phyloP scores from a whole-genome alignment of 1,140 invertebrate genomes.

The Pseudoatta argentina region DNA sequence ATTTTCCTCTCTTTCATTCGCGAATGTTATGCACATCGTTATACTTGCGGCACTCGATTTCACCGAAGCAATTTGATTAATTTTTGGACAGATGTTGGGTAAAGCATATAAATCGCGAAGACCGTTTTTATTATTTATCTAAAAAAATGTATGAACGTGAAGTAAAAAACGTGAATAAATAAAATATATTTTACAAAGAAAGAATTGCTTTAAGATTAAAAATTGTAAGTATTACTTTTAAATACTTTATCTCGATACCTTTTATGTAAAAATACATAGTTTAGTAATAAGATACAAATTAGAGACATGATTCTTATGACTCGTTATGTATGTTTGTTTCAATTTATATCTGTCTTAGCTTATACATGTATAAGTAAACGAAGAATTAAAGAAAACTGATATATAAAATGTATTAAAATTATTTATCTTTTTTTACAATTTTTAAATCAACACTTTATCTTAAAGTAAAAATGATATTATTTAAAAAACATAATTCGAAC shows the following conservation, averaged over 20 bases:
- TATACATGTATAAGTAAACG: neutral
- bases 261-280: neutral
- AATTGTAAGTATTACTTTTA: neutral
- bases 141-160: neutral
- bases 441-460: neutral
- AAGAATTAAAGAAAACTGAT: neutral
- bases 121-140: neutral
- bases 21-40: slow-evolving; percentile 40
- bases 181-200: neutral
- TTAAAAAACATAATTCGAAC: neutral
- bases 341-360: neutral
- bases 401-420: slow-evolving; percentile 3
- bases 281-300: slow-evolving; percentile 2
- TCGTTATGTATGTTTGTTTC: neutral
- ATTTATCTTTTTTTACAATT: neutral
- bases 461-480: neutral
- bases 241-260: neutral
- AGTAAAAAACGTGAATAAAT: neutral
- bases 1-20: slow-evolving; percentile 59
- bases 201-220: neutral
- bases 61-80: slow-evolving; percentile 35
- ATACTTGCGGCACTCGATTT: slow-evolving; percentile 41
- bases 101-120: neutral
- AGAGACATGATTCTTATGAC: neutral
- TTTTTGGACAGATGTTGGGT: neutral